Conservation (phyloP, 2,888 invertebrate species). For the Aphrophora alni region DNA sequence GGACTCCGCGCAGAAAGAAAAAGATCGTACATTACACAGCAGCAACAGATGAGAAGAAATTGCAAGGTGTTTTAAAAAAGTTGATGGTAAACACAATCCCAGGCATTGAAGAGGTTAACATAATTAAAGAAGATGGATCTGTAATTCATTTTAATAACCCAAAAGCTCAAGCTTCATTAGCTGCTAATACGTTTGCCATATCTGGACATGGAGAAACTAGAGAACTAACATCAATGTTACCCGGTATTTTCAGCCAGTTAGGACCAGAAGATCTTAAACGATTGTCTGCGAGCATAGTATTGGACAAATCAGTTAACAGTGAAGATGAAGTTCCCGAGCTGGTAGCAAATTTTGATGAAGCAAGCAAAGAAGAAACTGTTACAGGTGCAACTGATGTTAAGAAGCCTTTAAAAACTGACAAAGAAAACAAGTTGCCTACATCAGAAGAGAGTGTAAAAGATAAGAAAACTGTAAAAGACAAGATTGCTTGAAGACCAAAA, state of each 20-base stretch:
- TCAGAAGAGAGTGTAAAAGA: not conserved
- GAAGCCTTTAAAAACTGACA: not conserved
- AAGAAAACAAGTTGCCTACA: not conserved
- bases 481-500: not conserved
- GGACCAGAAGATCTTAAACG: slow-evolving; percentile 97
- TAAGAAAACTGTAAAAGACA: not conserved
- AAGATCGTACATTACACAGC: slow-evolving; percentile 99
- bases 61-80: slow-evolving; percentile 97
- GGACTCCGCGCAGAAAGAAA: slow-evolving; percentile 99
- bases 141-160: slow-evolving; percentile 99
- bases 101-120: slow-evolving; percentile 99
- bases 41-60: slow-evolving; percentile 98
- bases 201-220: slow-evolving; percentile 99
- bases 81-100: slow-evolving; percentile 98
- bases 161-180: slow-evolving; percentile 98
- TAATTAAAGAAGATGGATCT: slow-evolving; percentile 99
- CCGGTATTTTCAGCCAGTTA: slow-evolving; percentile 95
- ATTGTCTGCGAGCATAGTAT: slow-evolving; percentile 72
- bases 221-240: slow-evolving; percentile 98
- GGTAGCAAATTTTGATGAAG: slow-evolving; percentile 63
- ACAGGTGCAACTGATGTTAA: not conserved
- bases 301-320: slow-evolving; percentile 61
- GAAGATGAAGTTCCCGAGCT: slow-evolving; percentile 95
- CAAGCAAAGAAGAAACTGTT: not conserved
- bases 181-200: slow-evolving; percentile 98